Base-by-base conservation (phyloP, 1,140 invertebrate species). In the Meloidogyne exigua region DNA sequence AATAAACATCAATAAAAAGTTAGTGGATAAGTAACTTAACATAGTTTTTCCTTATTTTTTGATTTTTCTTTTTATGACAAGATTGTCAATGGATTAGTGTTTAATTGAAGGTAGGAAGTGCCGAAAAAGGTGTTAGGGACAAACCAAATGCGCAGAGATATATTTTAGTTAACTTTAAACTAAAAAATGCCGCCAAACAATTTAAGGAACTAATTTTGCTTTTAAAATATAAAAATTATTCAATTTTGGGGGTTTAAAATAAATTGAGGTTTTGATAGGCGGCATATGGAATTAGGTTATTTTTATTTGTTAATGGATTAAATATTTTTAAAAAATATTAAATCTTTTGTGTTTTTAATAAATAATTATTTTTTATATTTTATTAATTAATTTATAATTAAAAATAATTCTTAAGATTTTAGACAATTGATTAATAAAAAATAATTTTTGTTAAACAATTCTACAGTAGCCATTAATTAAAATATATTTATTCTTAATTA, bases 131-230 rank as follows among this genome's bases (percentile, higher is more conserved):
- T 57, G 49, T 57, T 57, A 57, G 49, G 44, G 49, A 57, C 49
- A n/a, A n/a, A 18, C 18, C 5, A 57, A 57, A 49, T 49, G 44
- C 44, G 44, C 44, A 15, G 15, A 18, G 7, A n/a, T 57, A n/a
- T 57, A 15, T 57, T 57, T 49, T 57, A 57, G n/a, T 57, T 57
- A 10, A 57, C 49, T 57, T 57, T 57, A 21, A 9, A 9, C 36
- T 39, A 39, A 39, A n/a, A 57, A 57, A n/a, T 57, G 49, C 49
- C 49, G 49, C 49, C 49, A 57, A 57, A 57, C 49, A 57, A 57
- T 57, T n/a, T n/a, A 57, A 57, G 4, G 21, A 57, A 57, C 3
- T 4, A n/a, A 57, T 57, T 57, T n/a, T 57, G 49, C 9, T n/a
- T 18, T n/a, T 18, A 57, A 57, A 57, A 57, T 57, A 57, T 57